phyloP scores from a whole-genome alignment of 2,888 invertebrate genomes.

The Apodemia zela region DNA sequence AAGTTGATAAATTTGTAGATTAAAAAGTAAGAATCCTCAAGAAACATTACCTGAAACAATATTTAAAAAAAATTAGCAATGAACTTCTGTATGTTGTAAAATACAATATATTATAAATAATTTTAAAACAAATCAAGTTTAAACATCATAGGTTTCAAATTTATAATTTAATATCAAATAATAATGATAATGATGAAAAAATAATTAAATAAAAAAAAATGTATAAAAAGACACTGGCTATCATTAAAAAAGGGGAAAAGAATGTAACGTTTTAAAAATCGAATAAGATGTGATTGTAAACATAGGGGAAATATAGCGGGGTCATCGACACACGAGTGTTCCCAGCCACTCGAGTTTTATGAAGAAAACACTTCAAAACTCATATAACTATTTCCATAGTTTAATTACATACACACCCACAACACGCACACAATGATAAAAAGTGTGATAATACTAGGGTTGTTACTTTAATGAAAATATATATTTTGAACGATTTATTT shows the following conservation, averaged over 20 bases:
- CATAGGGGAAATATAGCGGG: constrained; percentile 61
- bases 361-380: constrained; percentile 78
- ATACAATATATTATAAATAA: too few species aligned
- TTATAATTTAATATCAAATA: too few species aligned
- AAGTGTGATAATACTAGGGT: constrained; percentile 46
- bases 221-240: background rate
- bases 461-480: constrained; percentile 23
- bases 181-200: too few species aligned
- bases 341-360: constrained; percentile 77
- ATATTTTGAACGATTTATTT: constrained; percentile 19
- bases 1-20: too few species aligned
- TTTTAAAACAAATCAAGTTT: too few species aligned
- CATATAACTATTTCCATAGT: constrained; percentile 78
- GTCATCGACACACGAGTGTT: constrained; percentile 65
- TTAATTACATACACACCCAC: constrained; percentile 73
- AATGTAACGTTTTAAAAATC: constrained; percentile 25
- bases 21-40: too few species aligned
- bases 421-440: constrained; percentile 42
- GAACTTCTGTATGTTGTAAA: too few species aligned
- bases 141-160: too few species aligned
- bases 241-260: background rate
- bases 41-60: too few species aligned
- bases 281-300: constrained; percentile 34
- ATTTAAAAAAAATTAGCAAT: too few species aligned
- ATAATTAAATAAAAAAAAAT: too few species aligned